Evolutionary conservation across 2,797 vertebrate species (phyloP), one percentile per base, ranked within the genome.

Genomic region (Leontopithecus rosalia): DNA sequence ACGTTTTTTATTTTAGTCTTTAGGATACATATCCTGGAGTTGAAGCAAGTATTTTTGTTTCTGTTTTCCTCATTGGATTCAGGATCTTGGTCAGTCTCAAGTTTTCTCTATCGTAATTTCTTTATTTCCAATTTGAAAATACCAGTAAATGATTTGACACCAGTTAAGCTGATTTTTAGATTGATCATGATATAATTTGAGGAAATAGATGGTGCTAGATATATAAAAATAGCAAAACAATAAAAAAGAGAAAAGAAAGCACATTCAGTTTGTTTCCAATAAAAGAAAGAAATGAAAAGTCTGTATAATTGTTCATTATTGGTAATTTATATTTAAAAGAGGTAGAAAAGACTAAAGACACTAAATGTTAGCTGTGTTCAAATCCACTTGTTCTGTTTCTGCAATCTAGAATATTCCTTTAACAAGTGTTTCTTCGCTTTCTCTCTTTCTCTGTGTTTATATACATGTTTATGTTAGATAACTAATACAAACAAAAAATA

Each of bases 71-170:
- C 39, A 70, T 58, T 83, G 89, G 41, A 72, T n/a, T 93, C 33
- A 82, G 9, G 24, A 70, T 84, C 11, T 94, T 61, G 6, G 8
- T 72, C 50, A 81, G 43, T 81, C n/a, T 81, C 28, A 89, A 79
- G 52, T 87, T 88, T 96, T 91, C 33, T 11, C 30, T 96, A 52
- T 76, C 39, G 10, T 75, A 80, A 48, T 83, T 94, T 92, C 14
- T 88, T 43, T n/a, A 41, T 73, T 4, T 89, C 36, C 22, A 93
- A 11, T 46, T 61, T 61, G 39, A 88, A 91, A 96, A 81, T 82
- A 64, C 4, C 20, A 89, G 28, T 41, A 39, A 92, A 73, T 46
- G 10, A 85, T 61, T 96, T 81, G 19, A 22, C 17, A 84, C 15
- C 17, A 84, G n/a, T 82, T 77, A 96, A 92, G 36, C 13, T 61